Conservation (phyloP, 2,888 invertebrate species). For the Cepaea hortensis region DNA sequence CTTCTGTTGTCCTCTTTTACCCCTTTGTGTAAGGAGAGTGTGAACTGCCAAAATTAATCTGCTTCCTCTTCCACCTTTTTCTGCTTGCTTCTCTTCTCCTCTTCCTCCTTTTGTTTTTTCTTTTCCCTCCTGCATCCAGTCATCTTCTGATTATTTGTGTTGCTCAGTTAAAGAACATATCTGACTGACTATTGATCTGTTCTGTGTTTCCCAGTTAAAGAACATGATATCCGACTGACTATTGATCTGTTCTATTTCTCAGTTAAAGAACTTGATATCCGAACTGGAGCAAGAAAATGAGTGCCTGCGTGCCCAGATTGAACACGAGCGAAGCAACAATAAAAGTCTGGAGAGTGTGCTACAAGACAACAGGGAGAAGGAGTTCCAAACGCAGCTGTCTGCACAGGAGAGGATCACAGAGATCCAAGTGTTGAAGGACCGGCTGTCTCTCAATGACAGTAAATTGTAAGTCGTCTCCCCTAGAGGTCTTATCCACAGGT, state of each 20-base stretch:
- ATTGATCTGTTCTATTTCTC: conserved; percentile 8
- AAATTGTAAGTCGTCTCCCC: conserved; percentile 70
- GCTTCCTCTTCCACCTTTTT: neutral
- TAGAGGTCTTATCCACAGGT: too few relatives aligned
- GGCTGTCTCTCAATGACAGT: conserved; percentile 74
- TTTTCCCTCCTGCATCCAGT: neutral
- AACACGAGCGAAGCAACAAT: conserved; percentile 66
- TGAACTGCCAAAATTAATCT: neutral
- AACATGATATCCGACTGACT: conserved; percentile 64
- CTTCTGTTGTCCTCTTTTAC: neutral
- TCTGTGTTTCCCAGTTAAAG: conserved; percentile 61
- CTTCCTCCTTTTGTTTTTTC: neutral
- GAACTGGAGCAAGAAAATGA: conserved; percentile 72
- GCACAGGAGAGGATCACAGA: conserved; percentile 75
- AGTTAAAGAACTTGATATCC: conserved; percentile 68
- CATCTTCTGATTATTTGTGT: neutral
- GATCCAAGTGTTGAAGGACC: conserved; percentile 74
- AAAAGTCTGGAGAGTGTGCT: conserved; percentile 74
- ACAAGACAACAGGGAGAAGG: conserved; percentile 75
- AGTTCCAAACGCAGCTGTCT: conserved; percentile 74
- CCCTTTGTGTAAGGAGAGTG: too few relatives aligned
- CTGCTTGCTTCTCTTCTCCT: neutral
- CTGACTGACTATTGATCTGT: conserved; percentile 55
- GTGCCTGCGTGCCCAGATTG: conserved; percentile 68
- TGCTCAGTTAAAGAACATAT: conserved; percentile 67